Conservation (phyloP, 1,140 invertebrate species). For the Aphis gossypii region DNA sequence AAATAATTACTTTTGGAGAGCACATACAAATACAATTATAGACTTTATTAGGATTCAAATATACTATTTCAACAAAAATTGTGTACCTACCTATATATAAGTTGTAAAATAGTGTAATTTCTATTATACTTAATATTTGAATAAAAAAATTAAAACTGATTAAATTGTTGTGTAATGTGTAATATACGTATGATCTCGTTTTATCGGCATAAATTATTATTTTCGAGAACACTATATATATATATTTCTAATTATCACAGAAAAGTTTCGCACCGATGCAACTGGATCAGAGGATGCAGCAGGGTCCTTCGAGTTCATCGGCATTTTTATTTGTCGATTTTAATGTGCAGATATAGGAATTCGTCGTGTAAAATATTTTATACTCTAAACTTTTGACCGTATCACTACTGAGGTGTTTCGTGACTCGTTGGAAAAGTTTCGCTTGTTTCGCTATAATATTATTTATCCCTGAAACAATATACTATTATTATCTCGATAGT, state of each 20-base stretch:
- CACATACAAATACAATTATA: background rate
- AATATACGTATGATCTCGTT: background rate
- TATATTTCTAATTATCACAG: background rate
- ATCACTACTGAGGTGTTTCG: background rate
- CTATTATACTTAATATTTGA: background rate
- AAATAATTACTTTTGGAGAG: slow-evolving; percentile 13
- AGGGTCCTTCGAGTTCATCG: too few species aligned
- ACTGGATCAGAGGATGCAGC: background rate
- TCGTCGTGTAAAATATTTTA: background rate
- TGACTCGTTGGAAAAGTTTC: background rate
- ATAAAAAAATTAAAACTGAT: background rate
- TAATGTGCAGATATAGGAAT: background rate
- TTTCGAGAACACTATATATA: background rate
- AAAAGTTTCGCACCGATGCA: background rate
- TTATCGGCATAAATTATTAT: background rate
- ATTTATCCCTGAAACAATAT: background rate
- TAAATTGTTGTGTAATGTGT: background rate
- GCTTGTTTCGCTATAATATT: background rate
- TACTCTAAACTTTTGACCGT: background rate
- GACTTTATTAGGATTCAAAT: background rate
- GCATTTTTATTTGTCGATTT: too few species aligned
- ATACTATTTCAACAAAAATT: background rate
- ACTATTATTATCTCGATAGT: background rate
- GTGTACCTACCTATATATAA: background rate
- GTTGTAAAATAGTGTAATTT: background rate